Evolutionary conservation across 2,888 invertebrate genomes (phyloP).

Genomic region (Amphipyra berbera): DNA sequence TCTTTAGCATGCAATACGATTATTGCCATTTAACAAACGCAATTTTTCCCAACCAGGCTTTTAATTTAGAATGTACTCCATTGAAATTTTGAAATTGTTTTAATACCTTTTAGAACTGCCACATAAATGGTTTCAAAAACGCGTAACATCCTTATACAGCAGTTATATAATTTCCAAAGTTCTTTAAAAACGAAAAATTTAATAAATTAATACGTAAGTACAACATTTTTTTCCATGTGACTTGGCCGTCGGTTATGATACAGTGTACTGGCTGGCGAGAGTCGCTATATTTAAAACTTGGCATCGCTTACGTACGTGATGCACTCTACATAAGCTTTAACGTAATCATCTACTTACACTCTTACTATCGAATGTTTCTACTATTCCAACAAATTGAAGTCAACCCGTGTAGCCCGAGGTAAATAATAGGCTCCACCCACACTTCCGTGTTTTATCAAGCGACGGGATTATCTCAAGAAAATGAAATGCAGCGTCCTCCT

Average conservation of each 20-base stretch:
- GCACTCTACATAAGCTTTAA: slow-evolving; percentile 65
- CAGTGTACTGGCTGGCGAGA: slow-evolving; percentile 69
- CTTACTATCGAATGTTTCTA: slow-evolving; percentile 54
- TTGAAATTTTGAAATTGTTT: too few relatives aligned
- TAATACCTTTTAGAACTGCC: too few relatives aligned
- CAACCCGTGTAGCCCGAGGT: slow-evolving; percentile 2
- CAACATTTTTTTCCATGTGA: slow-evolving; percentile 69
- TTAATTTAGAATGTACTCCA: too few relatives aligned
- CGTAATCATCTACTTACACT: slow-evolving; percentile 62
- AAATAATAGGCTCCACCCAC: slow-evolving; percentile 6
- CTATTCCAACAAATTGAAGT: slow-evolving; percentile 28
- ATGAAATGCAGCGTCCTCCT: neutral
- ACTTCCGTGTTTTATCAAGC: neutral
- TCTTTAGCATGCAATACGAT: too few relatives aligned
- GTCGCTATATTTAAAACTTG: slow-evolving; percentile 81
- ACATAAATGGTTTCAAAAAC: too few relatives aligned
- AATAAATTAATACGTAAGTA: slow-evolving; percentile 33
- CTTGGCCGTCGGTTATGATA: slow-evolving; percentile 75
- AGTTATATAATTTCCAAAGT: too few relatives aligned
- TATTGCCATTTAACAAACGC: too few relatives aligned
- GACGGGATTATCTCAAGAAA: neutral
- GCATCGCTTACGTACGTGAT: slow-evolving; percentile 69
- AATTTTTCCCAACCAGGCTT: too few relatives aligned
- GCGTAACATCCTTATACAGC: too few relatives aligned
- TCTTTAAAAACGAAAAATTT: too few relatives aligned